Conservation (phyloP, 92 coral and sea anemone species). For the Zoanthus sociatus region DNA sequence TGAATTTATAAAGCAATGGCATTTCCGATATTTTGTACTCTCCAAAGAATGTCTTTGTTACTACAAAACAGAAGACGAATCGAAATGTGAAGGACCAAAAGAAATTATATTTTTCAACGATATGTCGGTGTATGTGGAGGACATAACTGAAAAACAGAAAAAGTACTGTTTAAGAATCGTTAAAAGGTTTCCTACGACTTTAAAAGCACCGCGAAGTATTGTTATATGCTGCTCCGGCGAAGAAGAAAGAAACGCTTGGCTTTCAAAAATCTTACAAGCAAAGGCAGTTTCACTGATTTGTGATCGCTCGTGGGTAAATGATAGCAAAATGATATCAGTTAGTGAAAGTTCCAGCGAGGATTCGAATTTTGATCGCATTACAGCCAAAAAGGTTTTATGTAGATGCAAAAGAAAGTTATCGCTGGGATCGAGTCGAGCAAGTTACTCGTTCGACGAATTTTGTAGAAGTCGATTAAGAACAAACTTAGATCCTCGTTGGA, state of each 20-base stretch:
- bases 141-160: constrained; percentile 64
- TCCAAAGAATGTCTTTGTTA: constrained; percentile 89
- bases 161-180: constrained; percentile 81
- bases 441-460: constrained; percentile 30
- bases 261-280: constrained; percentile 77
- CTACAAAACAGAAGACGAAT: constrained; percentile 72
- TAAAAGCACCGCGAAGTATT: constrained; percentile 39
- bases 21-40: constrained; percentile 81
- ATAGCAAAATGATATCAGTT: constrained; percentile 28
- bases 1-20: constrained; percentile 85
- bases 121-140: constrained; percentile 83
- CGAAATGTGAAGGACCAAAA: constrained; percentile 69
- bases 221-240: constrained; percentile 55
- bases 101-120: constrained; percentile 89
- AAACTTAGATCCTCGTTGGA: constrained; percentile 22
- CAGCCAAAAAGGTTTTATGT: constrained; percentile 70
- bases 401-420: constrained; percentile 75
- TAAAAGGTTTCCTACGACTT: constrained; percentile 63
- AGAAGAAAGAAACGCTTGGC: constrained; percentile 82
- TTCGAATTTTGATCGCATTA: constrained; percentile 13
- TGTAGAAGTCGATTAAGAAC: constrained; percentile 23
- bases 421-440: constrained; percentile 30
- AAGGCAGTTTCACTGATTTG: constrained; percentile 74
- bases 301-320: constrained; percentile 72
- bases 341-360: constrained; percentile 22